phyloP scores from a whole-genome alignment of 2,113 vertebrate species.

The Melierax canorus region DNA sequence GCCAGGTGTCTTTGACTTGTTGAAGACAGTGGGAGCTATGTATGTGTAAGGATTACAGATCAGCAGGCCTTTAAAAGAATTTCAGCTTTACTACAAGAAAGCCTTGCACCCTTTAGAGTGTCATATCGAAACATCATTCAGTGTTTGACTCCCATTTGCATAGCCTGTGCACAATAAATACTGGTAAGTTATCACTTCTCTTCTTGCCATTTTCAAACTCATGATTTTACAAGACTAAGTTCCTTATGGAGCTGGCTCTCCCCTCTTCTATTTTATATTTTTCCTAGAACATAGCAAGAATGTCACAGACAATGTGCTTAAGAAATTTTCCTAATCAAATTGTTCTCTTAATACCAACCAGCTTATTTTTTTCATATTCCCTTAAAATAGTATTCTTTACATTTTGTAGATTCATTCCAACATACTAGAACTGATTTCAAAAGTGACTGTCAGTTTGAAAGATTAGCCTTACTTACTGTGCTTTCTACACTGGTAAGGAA shows the following conservation, averaged over 20 bases:
- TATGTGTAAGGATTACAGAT: background rate
- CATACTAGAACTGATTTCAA: conserved; percentile 20
- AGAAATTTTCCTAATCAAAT: conserved; percentile 8
- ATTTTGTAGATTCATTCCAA: conserved; percentile 42
- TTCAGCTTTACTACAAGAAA: background rate
- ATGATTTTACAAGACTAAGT: background rate
- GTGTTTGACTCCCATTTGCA: background rate
- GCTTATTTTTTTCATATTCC: background rate
- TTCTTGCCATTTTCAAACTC: background rate
- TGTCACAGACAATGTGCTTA: background rate
- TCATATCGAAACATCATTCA: background rate
- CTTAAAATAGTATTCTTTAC: conserved; percentile 44
- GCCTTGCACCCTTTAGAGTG: background rate
- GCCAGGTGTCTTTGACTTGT: background rate
- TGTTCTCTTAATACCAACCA: background rate
- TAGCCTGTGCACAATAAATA: background rate
- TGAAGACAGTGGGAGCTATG: background rate
- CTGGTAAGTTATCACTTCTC: background rate
- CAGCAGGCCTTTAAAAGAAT: background rate
- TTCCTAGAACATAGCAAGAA: background rate
- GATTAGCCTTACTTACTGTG: conserved; percentile 25
- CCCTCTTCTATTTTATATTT: background rate
- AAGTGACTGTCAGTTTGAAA: conserved; percentile 57
- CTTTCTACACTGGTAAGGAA: background rate
- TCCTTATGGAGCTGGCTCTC: background rate